Evolutionary conservation across 2,113 vertebrate genomes (phyloP).

Genomic region (Lepus americanus): DNA sequence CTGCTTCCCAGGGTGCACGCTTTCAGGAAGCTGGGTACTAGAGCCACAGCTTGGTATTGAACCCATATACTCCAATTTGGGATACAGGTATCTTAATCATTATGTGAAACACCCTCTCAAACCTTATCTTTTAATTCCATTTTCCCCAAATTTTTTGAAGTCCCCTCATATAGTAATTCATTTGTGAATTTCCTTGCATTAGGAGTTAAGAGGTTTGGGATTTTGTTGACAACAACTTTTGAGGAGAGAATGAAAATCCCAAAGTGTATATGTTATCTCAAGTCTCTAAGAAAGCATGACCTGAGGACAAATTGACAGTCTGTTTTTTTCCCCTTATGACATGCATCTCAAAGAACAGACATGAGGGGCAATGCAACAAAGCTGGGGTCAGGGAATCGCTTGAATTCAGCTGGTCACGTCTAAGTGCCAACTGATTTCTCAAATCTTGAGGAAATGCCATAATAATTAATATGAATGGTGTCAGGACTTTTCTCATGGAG

Average conservation of each 20-base stretch:
- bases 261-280: not conserved
- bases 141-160: too few relatives aligned
- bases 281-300: not conserved
- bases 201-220: not conserved
- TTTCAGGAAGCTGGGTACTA: too few relatives aligned
- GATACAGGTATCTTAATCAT: too few relatives aligned
- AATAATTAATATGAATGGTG: not conserved
- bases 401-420: not conserved
- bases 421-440: not conserved
- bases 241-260: not conserved
- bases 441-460: not conserved
- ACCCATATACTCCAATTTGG: too few relatives aligned
- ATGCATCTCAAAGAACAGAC: not conserved
- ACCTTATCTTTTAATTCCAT: too few relatives aligned
- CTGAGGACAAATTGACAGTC: not conserved
- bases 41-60: too few relatives aligned
- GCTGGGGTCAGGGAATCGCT: not conserved
- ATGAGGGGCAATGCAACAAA: not conserved
- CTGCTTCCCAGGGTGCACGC: too few relatives aligned
- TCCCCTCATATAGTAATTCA: not conserved
- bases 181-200: not conserved
- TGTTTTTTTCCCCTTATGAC: not conserved
- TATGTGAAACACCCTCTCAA: too few relatives aligned
- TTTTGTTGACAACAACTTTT: slow-evolving; percentile 13
- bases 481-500: not conserved